Evolutionary conservation across 2,797 vertebrate species (phyloP), one percentile per base, ranked within the genome.

Genomic region (Mormyrops attenuatus): DNA sequence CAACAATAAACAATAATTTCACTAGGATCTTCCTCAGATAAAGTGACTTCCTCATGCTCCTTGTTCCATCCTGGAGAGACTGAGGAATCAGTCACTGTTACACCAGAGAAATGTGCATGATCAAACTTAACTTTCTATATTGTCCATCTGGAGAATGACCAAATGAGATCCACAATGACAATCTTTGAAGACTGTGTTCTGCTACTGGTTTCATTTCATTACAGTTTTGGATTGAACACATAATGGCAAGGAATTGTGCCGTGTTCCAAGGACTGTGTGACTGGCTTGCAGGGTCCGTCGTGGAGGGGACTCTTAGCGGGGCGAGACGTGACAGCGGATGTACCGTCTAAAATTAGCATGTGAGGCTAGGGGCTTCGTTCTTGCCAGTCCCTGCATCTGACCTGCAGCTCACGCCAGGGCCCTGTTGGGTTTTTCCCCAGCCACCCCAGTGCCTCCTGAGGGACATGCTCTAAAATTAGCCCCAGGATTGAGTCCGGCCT

Each of bases 351-450:
- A 92, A 91, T 91, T 93, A 91, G 92, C 91, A 52, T 90, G 90
- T 90, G 90, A 92, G 94, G 91, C 92, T 91, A 8, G 49, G 82
- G 91, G 93, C 91, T 94, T 92, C 93, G 92, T 93, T 95, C 94
- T 93, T 95, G 93, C 93, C 82, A 94, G 47, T 93, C 95, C 92
- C 92, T 91, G 94, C 94, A 88, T 95, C 95, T 95, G 95, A 95
- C 95, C 92, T 84, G 30, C 93, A 93, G 93, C 60, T 22, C 89
- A 92, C 92, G 95, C 94, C 95, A 95, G 93, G 90, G 91, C 93
- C 93, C 94, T 26, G 44, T 49, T 50, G 87, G 57, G 57, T 41
- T 57, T 95, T 85, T 92, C 94, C 94, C 94, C 93, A 93, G 94
- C 93, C 94, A 95, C 95, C 41, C 2, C 94, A 95, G 95, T 93